Percentiles rank a stretch among this genome's conserved stretches.
These are phyloP conservation scores for Chloroceryle amazona DNA, from an alignment of 2,797 vertebrate species.

Conservation along the genomic window DNA sequence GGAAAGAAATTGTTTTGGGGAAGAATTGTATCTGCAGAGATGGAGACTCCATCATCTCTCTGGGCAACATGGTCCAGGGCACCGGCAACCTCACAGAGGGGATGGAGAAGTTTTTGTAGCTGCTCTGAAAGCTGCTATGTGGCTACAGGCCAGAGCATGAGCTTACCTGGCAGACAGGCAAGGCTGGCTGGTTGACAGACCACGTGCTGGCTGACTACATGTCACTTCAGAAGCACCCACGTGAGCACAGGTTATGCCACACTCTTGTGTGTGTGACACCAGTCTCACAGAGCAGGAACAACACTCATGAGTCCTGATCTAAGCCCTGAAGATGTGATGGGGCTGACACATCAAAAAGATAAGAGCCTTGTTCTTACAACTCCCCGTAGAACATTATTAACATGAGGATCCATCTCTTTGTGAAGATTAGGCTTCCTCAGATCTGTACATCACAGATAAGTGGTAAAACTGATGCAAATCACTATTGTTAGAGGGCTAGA, in stretches of 20 bases:
- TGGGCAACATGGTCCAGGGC: not conserved
- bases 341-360: not conserved
- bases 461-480: not conserved
- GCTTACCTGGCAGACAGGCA: not conserved
- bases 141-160: not conserved
- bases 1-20: no score
- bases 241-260: not conserved
- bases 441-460: not conserved
- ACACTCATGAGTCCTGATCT: not conserved
- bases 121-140: accelerated
- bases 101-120: not conserved
- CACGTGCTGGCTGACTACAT: not conserved
- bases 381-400: not conserved
- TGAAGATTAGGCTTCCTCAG: not conserved
- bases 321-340: not conserved
- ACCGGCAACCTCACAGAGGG: not conserved
- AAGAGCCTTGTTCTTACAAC: not conserved
- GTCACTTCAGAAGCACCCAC: not conserved
- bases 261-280: not conserved
- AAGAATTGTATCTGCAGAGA: not conserved
- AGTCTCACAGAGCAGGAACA: not conserved
- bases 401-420: not conserved
- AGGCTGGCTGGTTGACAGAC: not conserved
- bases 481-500: not conserved
- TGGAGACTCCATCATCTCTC: not conserved